A percentile compares a stretch with the other conserved stretches of the same genome.
phyloP scores from a whole-genome alignment of 1,140 invertebrate species.

The Paraescarpia echinospica region DNA sequence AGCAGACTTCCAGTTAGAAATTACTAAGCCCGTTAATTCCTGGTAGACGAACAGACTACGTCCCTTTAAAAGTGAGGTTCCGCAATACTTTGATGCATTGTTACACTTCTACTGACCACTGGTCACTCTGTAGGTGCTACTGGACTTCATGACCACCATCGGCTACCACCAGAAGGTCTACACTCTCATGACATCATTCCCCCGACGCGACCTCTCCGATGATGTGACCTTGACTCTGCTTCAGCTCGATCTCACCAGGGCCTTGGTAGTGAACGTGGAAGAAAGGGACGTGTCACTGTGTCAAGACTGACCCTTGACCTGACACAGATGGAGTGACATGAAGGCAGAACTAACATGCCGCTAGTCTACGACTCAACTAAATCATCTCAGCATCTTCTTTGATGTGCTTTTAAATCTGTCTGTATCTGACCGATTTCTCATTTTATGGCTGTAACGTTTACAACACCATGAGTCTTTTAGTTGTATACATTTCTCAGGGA shows the following conservation, averaged over 20 bases:
- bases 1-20: no score
- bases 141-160: constrained; percentile 40
- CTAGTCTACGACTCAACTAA: no score
- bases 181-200: constrained; percentile 36
- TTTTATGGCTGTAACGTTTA: neutral
- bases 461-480: neutral
- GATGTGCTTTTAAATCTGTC: neutral
- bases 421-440: neutral
- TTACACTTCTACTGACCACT: no score
- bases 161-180: constrained; percentile 37
- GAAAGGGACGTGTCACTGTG: constrained; percentile 23
- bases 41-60: no score
- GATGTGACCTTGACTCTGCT: constrained; percentile 28
- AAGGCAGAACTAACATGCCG: neutral
- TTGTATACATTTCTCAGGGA: neutral
- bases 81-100: no score
- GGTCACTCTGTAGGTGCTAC: constrained; percentile 31
- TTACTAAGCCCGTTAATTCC: no score
- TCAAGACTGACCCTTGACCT: neutral
- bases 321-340: neutral
- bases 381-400: neutral
- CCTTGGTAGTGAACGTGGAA: constrained; percentile 37
- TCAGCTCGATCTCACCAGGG: constrained; percentile 30
- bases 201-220: constrained; percentile 31
- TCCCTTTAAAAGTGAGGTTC: no score